Conservation (phyloP, 2,888 invertebrate species). For the Andrena fulva region DNA sequence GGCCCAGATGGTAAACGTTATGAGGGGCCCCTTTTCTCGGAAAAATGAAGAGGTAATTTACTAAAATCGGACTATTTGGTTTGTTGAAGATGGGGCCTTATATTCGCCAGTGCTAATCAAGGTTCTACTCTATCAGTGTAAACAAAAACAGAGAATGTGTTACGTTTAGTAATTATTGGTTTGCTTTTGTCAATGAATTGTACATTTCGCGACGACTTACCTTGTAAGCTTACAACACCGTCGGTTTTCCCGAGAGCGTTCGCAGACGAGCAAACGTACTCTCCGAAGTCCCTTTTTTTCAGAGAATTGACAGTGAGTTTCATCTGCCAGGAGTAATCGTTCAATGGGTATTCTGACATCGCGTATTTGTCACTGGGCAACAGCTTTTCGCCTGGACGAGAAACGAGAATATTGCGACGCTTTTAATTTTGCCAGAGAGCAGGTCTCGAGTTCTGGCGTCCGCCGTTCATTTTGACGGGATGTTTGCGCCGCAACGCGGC, state of each 20-base stretch:
- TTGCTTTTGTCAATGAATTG: conserved; percentile 3
- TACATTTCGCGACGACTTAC: conserved; percentile 84
- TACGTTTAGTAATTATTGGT: neutral
- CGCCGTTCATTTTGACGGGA: conserved; percentile 14
- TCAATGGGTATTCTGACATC: conserved; percentile 90
- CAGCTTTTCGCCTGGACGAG: conserved; percentile 89
- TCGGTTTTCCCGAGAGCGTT: conserved; percentile 94
- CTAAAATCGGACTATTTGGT: no score
- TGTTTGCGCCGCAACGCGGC: neutral
- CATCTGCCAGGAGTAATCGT: conserved; percentile 93
- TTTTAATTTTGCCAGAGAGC: conserved; percentile 47
- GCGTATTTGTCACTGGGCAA: conserved; percentile 91
- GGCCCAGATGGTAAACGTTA: no score
- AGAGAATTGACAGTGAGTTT: conserved; percentile 93
- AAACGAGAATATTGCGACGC: conserved; percentile 51
- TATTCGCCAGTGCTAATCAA: no score
- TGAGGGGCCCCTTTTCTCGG: no score
- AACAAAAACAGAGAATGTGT: neutral
- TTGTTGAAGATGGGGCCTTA: no score
- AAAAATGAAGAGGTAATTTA: no score
- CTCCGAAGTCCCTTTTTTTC: conserved; percentile 90
- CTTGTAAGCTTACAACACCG: conserved; percentile 92
- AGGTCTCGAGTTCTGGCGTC: neutral
- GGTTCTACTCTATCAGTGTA: neutral
- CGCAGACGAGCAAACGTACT: conserved; percentile 93